Percentiles rank a stretch among this genome's conserved stretches.
Evolutionary conservation across 2,797 vertebrate genomes (phyloP).

Genomic region (Orestias chungarensis): DNA sequence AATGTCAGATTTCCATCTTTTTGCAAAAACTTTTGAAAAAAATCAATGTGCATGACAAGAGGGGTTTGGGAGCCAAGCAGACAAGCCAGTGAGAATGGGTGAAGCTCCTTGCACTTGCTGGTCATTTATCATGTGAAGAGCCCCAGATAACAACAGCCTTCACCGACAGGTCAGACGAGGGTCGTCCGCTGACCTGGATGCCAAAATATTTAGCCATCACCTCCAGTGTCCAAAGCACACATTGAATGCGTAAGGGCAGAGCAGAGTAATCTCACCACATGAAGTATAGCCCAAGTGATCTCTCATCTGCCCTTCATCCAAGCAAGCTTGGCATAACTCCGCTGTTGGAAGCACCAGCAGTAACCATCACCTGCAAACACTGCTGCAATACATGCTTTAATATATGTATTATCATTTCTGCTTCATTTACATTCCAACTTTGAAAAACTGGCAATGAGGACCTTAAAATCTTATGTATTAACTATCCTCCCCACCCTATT

Average conservation of each 20-base stretch:
- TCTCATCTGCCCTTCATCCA: constrained; percentile 35
- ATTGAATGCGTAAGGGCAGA: not conserved
- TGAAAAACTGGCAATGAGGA: not conserved
- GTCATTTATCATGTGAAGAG: constrained; percentile 70
- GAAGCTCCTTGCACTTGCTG: constrained; percentile 58
- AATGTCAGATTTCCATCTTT: not conserved
- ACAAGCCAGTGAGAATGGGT: constrained; percentile 24
- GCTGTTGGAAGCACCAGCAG: constrained; percentile 24
- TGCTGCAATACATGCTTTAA: not conserved
- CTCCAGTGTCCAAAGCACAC: constrained; percentile 20
- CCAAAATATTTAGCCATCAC: constrained; percentile 61
- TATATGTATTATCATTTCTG: accelerated
- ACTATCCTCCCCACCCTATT: not conserved
- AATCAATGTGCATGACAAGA: constrained; percentile 13
- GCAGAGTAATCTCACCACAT: constrained; percentile 11
- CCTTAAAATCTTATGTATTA: constrained; percentile 9
- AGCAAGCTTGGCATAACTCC: constrained; percentile 28
- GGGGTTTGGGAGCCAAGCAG: constrained; percentile 32
- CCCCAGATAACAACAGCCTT: constrained; percentile 59
- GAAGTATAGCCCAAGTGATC: constrained; percentile 42
- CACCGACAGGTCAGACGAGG: constrained; percentile 53
- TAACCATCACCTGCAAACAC: not conserved
- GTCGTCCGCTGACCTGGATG: constrained; percentile 47
- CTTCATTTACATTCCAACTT: not conserved
- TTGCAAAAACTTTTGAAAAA: not conserved